Conservation (phyloP, 2,888 invertebrate genomes). For the Catonia carolina region DNA sequence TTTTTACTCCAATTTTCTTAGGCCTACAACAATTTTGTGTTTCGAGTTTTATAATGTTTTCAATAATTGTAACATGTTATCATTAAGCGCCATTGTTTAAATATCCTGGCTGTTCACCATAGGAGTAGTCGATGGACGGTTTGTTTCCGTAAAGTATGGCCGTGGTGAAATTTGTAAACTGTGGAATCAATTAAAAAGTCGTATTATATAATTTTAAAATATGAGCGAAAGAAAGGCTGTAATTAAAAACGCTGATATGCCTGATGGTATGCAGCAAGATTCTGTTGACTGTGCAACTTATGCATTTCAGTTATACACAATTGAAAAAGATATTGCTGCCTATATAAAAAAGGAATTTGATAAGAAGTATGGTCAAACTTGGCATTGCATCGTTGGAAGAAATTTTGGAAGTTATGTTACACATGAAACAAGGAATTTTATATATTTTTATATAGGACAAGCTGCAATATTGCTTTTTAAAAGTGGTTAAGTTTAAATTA, state of each 20-base stretch:
- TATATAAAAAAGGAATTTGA: conserved; percentile 99
- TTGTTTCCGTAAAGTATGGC: too few relatives aligned
- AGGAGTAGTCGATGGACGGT: too few relatives aligned
- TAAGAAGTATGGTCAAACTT: conserved; percentile 99
- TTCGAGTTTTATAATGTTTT: too few relatives aligned
- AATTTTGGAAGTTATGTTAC: conserved; percentile 99
- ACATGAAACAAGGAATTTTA: conserved; percentile 98
- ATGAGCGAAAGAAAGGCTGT: conserved; percentile 1
- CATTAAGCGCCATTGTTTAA: too few relatives aligned
- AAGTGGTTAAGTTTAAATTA: conserved; percentile 99
- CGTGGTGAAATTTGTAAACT: too few relatives aligned
- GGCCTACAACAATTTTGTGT: too few relatives aligned
- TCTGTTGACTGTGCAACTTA: neutral
- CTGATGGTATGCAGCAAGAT: conserved; percentile 2
- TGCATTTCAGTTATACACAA: neutral
- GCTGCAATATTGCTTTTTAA: conserved; percentile 98
- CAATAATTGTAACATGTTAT: too few relatives aligned
- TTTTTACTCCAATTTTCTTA: too few relatives aligned
- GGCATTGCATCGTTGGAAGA: conserved; percentile 98
- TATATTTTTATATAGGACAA: conserved; percentile 98
- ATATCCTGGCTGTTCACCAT: too few relatives aligned
- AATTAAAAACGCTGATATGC: neutral
- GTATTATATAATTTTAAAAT: neutral
- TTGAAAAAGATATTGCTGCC: conserved; percentile 84
- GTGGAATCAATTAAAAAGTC: too few relatives aligned